Evolutionary conservation across 1,140 invertebrate genomes (phyloP), one percentile per base, ranked within the genome.

Genomic region (Drosophila littoralis): DNA sequence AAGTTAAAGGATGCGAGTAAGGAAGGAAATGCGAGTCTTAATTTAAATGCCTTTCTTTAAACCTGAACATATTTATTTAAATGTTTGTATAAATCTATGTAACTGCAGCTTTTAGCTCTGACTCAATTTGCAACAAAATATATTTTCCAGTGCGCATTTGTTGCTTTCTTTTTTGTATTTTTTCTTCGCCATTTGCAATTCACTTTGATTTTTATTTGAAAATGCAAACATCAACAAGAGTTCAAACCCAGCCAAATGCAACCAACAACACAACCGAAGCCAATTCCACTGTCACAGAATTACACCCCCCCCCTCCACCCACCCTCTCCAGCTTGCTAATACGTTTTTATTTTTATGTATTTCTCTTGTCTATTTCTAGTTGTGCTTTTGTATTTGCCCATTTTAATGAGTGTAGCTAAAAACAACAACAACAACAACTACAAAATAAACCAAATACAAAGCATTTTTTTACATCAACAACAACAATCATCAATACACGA

Each of bases 351-450:
- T 68, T 89, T 77, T 89, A 89, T 46, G 83, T 89, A 88, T 88
- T 88, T 88, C 76, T 88, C 84, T 86, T 88, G 68, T 88, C 80
- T 89, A 83, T 59, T 88, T 88, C 83, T 88, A 88, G 83, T 88
- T 88, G 83, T 88, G 84, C 84, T 83, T 88, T 88, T 88, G 79
- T 88, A 88, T 88, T 89, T 88, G 79, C 83, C 84, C 86, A 88
- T 89, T 89, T 88, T 88, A 88, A 80, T 88, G 83, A 88, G 80
- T 89, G 79, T 85, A 85, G 82, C 79, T 74, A 77, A 78, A 42
- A 67, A 72, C 46, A 75, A 67, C 58, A 59, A 80, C 42, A 70
- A 66, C 13, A 64, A 77, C 45, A 83, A 51, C 73, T 74, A 77
- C 55, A 55, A 71, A 66, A 40, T 79, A 70, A 38, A 42, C 32